A percentile compares a stretch with the other conserved stretches of the same genome.
Evolutionary conservation across 2,888 invertebrate species (phyloP).

Genomic region (Athalia rosae): DNA sequence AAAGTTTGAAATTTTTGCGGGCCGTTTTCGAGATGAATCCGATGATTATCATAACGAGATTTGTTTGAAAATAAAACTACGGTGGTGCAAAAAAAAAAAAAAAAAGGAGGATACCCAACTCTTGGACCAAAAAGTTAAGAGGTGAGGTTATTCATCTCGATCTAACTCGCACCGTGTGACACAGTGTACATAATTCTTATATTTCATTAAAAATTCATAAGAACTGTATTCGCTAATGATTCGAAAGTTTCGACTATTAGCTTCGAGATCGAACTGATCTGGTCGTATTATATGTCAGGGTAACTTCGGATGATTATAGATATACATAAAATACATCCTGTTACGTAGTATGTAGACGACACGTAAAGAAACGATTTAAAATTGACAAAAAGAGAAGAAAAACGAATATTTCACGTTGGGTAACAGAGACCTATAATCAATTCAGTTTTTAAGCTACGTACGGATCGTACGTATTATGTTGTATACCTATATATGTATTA

Average conservation of each 20-base stretch:
- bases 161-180: too few relatives aligned
- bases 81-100: too few relatives aligned
- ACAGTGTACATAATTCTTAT: too few relatives aligned
- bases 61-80: too few relatives aligned
- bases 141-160: too few relatives aligned
- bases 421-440: background rate
- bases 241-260: conserved; percentile 16
- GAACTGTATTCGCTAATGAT: conserved; percentile 21
- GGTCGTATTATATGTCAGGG: conserved; percentile 33
- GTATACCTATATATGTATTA: too few relatives aligned
- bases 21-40: background rate
- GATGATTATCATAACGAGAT: too few relatives aligned
- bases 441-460: background rate
- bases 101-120: too few relatives aligned
- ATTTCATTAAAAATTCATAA: background rate
- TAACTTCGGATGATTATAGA: conserved; percentile 21
- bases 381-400: background rate
- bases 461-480: background rate
- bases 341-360: background rate
- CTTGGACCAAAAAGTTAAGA: too few relatives aligned
- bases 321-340: background rate
- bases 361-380: background rate
- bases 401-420: conserved; percentile 1
- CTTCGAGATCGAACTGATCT: background rate
- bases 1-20: background rate